Evolutionary conservation across 2,888 invertebrate genomes (phyloP), one percentile per base, ranked within the genome.

Genomic region (Sinotaia quadrata): DNA sequence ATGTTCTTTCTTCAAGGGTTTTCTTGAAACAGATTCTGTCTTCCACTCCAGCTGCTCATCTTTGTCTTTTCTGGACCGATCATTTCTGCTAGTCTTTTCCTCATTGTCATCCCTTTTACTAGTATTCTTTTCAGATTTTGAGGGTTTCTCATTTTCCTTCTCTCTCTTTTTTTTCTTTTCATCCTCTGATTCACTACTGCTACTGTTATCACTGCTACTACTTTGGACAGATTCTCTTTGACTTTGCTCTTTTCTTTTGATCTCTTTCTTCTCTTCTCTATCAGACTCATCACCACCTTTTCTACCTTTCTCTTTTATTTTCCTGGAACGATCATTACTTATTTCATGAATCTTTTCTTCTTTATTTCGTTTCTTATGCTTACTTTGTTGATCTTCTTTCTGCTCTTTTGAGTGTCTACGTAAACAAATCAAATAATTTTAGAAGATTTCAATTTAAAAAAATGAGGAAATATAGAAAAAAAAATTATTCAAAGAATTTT

Each of bases 301-400:
- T 65, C 67, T 60, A 54, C 62, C 58, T 44, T 49, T 60, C 37
- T 66, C 49, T 51, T 62, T 29, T 54, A 60, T 52, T 44, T 41
- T 70, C n/a, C n/a, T n/a, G n/a, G n/a, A n/a, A n/a, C n/a, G n/a
- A n/a, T n/a, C n/a, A n/a, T n/a, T n/a, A n/a, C n/a, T n/a, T n/a
- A n/a, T n/a, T n/a, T n/a, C n/a, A n/a, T n/a, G n/a, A n/a, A n/a
- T n/a, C n/a, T n/a, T 65, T 59, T 62, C 63, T 44, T 62, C 65
- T 51, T 60, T 29, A 65, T 59, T 29, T 70, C 67, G n/a, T 59
- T 73, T 34, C 18, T 57, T 10, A 51, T 72, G 66, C 62, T 72
- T 52, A 58, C 65, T 59, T 57, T 66, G 31, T 56, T 66, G 21
- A 47, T 69, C 34, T 68, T 63, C 37, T 89, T 58, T 86, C 88